Evolutionary conservation across 1,140 invertebrate genomes (phyloP).

Genomic region (Harlomillsia oculata): DNA sequence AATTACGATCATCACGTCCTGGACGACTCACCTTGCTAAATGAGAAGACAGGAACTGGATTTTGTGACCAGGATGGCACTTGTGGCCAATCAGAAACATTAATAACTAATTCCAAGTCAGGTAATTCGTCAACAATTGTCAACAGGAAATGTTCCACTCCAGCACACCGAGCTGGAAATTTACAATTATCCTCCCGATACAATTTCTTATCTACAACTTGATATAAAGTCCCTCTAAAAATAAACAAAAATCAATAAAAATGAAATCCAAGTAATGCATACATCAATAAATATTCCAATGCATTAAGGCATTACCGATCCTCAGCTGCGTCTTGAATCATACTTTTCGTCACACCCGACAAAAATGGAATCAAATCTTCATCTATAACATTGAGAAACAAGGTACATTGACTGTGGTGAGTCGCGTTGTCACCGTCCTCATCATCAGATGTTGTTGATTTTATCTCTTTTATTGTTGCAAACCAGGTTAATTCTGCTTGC

Average conservation of each 20-base stretch:
- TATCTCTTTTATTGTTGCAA: too few species aligned
- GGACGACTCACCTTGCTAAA: slow-evolving; percentile 72
- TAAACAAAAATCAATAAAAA: slow-evolving; percentile 19
- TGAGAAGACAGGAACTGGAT: slow-evolving; percentile 72
- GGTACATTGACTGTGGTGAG: too few species aligned
- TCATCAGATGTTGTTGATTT: too few species aligned
- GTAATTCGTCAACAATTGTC: slow-evolving; percentile 50
- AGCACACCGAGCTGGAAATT: slow-evolving; percentile 81
- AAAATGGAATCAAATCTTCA: too few species aligned
- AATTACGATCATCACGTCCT: too few species aligned
- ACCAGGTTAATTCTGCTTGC: too few species aligned
- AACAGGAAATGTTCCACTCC: slow-evolving; percentile 81
- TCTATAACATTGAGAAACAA: too few species aligned
- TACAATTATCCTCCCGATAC: slow-evolving; percentile 71
- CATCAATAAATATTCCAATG: too few species aligned
- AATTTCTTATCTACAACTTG: slow-evolving; percentile 72
- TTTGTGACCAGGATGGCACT: slow-evolving; percentile 53
- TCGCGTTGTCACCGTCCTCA: too few species aligned
- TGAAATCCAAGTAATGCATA: too few species aligned
- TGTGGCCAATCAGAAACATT: slow-evolving; percentile 92
- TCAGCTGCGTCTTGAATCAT: not conserved
- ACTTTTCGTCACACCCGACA: not conserved
- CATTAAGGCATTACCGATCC: too few species aligned
- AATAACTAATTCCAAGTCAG: slow-evolving; percentile 73
- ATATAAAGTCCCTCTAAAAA: slow-evolving; percentile 63